A percentile compares a stretch with the other conserved stretches of the same genome.
phyloP scores from a whole-genome alignment of 2,113 vertebrate species.

The Etheostoma cragini region DNA sequence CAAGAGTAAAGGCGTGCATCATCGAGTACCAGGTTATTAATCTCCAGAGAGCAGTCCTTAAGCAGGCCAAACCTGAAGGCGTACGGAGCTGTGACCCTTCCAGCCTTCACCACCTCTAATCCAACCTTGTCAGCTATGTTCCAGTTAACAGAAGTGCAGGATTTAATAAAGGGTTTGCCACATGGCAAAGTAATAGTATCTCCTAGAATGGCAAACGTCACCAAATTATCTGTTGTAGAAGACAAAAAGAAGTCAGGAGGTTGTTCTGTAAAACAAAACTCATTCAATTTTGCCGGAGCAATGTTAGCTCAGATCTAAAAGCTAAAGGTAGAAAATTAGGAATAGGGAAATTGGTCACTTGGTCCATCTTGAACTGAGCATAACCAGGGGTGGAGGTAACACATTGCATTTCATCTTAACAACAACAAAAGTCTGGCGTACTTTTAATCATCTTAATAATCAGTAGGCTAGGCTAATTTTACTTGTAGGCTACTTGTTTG shows the following conservation, averaged over 20 bases:
- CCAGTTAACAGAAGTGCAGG: constrained; percentile 67
- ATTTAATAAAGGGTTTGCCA: constrained; percentile 12
- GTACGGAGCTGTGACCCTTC: constrained; percentile 7
- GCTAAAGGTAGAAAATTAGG: no score
- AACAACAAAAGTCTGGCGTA: not conserved
- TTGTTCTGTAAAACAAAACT: not conserved
- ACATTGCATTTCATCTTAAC: not conserved
- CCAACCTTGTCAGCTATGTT: not conserved
- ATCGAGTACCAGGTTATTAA: not conserved
- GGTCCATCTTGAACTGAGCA: not conserved
- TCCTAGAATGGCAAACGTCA: constrained; percentile 37
- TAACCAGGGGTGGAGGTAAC: not conserved
- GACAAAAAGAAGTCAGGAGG: not conserved
- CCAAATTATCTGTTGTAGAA: constrained; percentile 20
- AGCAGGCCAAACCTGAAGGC: not conserved
- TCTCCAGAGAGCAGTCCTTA: constrained; percentile 66
- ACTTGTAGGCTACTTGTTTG: no score
- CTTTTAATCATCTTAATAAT: not conserved
- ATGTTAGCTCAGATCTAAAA: not conserved
- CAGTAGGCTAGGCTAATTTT: not conserved
- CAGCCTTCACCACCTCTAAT: constrained; percentile 43
- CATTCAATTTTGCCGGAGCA: not conserved
- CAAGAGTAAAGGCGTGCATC: constrained; percentile 63
- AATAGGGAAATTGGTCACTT: not conserved
- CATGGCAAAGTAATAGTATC: constrained; percentile 61